Conservation (phyloP, 2,113 vertebrate species). For the Elanoides forficatus region DNA sequence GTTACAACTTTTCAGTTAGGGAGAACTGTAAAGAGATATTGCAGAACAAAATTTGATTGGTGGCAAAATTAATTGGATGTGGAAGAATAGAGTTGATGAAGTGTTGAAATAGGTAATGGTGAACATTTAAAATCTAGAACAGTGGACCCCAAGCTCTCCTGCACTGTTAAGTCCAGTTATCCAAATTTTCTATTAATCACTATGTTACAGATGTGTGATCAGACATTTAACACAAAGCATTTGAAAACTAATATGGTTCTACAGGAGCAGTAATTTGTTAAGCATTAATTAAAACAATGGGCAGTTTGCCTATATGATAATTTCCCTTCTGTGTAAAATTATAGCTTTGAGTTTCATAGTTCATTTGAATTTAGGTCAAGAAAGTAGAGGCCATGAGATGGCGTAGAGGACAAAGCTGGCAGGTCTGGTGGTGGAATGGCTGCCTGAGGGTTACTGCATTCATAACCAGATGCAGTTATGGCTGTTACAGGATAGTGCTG, state of each 20-base stretch:
- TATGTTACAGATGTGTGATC: neutral
- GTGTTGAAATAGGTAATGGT: neutral
- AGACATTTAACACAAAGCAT: neutral
- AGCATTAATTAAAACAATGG: neutral
- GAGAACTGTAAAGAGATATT: neutral
- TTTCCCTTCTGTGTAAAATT: neutral
- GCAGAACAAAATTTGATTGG: neutral
- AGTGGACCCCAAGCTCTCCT: neutral
- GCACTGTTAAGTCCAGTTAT: neutral
- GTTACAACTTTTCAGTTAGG: neutral
- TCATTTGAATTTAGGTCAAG: neutral
- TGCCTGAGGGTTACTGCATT: neutral
- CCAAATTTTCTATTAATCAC: neutral
- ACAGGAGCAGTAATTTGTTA: neutral
- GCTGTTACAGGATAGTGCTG: neutral
- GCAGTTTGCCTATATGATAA: neutral
- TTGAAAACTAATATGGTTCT: neutral
- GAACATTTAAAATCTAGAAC: neutral
- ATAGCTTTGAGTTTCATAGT: neutral
- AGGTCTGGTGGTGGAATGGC: neutral
- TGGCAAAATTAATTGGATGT: neutral
- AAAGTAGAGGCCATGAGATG: neutral
- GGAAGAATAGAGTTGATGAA: neutral
- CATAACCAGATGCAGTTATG: accelerated
- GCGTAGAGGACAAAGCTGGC: neutral